These are phyloP conservation scores for Hyposoter didymator DNA, from an alignment of 2,888 invertebrate species.

Conservation along the genomic window DNA sequence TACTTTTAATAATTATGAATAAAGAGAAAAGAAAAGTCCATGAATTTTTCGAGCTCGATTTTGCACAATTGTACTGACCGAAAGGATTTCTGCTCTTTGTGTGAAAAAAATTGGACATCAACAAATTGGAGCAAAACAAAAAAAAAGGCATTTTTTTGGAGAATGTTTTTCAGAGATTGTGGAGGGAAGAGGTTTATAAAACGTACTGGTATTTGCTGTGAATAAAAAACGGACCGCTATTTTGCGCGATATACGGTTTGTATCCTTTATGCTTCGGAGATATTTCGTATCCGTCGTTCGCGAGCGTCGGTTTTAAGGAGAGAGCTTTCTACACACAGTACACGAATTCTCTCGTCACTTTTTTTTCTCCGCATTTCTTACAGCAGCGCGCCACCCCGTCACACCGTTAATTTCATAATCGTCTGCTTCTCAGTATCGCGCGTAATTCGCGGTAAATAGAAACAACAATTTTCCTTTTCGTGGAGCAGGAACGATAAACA, in stretches of 20 bases:
- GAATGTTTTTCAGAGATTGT: not conserved
- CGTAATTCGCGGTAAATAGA: not conserved
- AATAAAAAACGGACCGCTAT: not conserved
- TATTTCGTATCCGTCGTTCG: not conserved
- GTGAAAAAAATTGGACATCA: not conserved
- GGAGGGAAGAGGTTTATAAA: not conserved
- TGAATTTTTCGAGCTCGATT: too few species aligned
- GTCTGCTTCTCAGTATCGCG: not conserved
- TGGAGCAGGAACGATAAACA: not conserved
- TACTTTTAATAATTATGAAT: not conserved
- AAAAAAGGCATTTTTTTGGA: not conserved
- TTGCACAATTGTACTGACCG: too few species aligned
- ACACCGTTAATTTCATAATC: not conserved
- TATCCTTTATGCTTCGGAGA: not conserved
- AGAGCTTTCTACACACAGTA: not conserved
- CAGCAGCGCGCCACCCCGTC: conserved; percentile 1
- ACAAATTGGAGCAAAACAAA: not conserved
- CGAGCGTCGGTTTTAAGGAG: not conserved
- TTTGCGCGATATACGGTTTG: not conserved
- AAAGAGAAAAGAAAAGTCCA: too few species aligned
- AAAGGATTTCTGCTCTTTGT: too few species aligned
- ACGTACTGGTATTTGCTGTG: not conserved
- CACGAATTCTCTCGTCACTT: conserved; percentile 11
- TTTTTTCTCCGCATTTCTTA: conserved; percentile 31
- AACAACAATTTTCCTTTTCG: not conserved